Base-by-base conservation (phyloP, 2,113 vertebrate genomes). In the Tapirus terrestris region DNA sequence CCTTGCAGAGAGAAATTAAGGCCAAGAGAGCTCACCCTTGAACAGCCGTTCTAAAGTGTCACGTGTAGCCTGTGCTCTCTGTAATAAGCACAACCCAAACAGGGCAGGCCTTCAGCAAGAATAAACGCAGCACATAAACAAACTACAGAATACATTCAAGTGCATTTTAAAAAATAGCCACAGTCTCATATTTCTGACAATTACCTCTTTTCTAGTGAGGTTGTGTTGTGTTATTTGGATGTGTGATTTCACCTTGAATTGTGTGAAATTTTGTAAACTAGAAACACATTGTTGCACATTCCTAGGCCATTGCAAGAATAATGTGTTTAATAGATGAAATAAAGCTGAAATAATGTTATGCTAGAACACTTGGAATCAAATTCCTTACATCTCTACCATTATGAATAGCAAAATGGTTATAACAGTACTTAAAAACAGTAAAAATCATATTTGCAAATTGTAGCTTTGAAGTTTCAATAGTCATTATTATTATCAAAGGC, bases 1-100 rank as follows among this genome's bases (percentile, higher is more conserved):
- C 4, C 81, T 97, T 89, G 20, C 63, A 90, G 21, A 87, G 60
- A 58, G 67, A 89, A 81, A 89, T n/a, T 63, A 97, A 81, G 31
- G 56, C 12, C 58, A 85, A 63, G 60, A 70, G 25, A 95, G 2
- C 7, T 97, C 29, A 95, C 1, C 31, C 3, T 36, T 92, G 39
- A 94, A 87, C 53, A 60, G 8, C 3, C 7, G 93, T 27, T 97
- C 86, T 39, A 39, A 31, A 5, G 6, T 68, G 21, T 82, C 48
- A 2, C 33, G 6, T 36, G 3, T 11, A 39, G 43, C 18, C 0
- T 12, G 8, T 11, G 0, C 31, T 84, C 0, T 84, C n/a, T 89
- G 3, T 33, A 83, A 77, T 65, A 33, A 90, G 45, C 89, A 43
- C 13, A 31, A 43, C 60, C 77, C 31, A 3, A 36, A 92, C 51